A percentile compares a stretch with the other conserved stretches of the same genome.
Evolutionary conservation across 2,113 vertebrate genomes (phyloP).

Genomic region (Corydoras maculifer): DNA sequence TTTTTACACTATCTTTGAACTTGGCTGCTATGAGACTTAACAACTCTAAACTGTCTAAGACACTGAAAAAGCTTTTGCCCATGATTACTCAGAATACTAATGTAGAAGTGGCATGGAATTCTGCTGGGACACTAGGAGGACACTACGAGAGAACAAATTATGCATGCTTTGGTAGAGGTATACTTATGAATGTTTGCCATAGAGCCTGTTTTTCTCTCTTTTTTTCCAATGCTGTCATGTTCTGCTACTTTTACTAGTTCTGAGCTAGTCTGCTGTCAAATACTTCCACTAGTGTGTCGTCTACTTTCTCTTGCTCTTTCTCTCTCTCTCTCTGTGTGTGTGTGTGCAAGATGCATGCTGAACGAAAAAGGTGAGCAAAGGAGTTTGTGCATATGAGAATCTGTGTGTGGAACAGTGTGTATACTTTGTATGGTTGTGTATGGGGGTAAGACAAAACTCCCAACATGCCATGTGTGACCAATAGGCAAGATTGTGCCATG

Average conservation of each 20-base stretch:
- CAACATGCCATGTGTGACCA: slow-evolving; percentile 23
- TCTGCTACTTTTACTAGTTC: slow-evolving; percentile 35
- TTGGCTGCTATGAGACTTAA: too few species aligned
- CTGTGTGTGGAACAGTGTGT: background rate
- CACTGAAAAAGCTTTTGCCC: too few species aligned
- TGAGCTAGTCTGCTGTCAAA: slow-evolving; percentile 34
- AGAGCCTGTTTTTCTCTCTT: slow-evolving; percentile 21
- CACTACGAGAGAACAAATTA: slow-evolving; percentile 62
- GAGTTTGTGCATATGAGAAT: background rate
- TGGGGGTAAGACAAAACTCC: background rate
- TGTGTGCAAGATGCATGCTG: slow-evolving; percentile 15
- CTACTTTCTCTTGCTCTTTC: too few species aligned
- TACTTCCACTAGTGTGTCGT: slow-evolving; percentile 26
- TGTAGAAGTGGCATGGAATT: too few species aligned
- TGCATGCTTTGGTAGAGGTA: slow-evolving; percentile 42
- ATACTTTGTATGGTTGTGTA: background rate
- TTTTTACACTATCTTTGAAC: too few species aligned
- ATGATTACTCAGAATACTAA: too few species aligned
- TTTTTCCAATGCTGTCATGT: slow-evolving; percentile 36
- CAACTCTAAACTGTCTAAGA: too few species aligned
- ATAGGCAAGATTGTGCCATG: slow-evolving; percentile 20
- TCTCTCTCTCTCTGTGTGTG: background rate
- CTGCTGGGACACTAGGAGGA: slow-evolving; percentile 44
- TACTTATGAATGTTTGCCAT: slow-evolving; percentile 52
- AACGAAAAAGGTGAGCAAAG: slow-evolving; percentile 6